phyloP scores from a whole-genome alignment of 2,113 vertebrate species.

The Rhinichthys klamathensis region DNA sequence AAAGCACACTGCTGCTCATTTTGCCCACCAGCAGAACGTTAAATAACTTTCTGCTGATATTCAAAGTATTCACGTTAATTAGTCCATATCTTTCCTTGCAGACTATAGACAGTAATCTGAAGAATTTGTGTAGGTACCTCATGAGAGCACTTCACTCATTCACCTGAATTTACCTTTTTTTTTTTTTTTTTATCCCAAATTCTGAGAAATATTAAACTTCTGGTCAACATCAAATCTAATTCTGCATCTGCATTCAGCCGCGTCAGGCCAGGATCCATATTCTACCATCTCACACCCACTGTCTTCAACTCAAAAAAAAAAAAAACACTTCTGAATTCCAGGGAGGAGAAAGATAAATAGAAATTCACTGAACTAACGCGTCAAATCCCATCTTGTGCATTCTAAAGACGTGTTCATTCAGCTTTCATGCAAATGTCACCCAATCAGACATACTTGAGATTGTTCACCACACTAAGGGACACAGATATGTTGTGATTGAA shows the following conservation, averaged over 20 bases:
- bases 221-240: neutral
- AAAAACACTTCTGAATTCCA: neutral
- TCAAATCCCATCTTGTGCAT: constrained; percentile 3
- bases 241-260: neutral
- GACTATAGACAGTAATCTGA: neutral
- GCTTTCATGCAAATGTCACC: constrained; percentile 29
- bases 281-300: neutral
- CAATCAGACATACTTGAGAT: constrained; percentile 47
- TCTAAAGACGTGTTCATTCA: constrained; percentile 1
- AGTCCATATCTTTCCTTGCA: neutral
- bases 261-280: neutral
- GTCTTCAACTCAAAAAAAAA: too few relatives aligned
- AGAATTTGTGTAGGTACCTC: neutral
- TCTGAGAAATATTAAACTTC: neutral
- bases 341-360: constrained; percentile 1
- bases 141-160: neutral
- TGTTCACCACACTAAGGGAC: constrained; percentile 3
- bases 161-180: neutral
- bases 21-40: neutral
- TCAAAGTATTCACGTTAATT: neutral
- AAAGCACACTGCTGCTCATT: neutral
- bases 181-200: too few relatives aligned
- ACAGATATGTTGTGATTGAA: constrained; percentile 30
- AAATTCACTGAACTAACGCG: neutral
- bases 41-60: constrained; percentile 10